Conservation (phyloP, 2,888 invertebrate species). For the Galerucella nymphaeae region DNA sequence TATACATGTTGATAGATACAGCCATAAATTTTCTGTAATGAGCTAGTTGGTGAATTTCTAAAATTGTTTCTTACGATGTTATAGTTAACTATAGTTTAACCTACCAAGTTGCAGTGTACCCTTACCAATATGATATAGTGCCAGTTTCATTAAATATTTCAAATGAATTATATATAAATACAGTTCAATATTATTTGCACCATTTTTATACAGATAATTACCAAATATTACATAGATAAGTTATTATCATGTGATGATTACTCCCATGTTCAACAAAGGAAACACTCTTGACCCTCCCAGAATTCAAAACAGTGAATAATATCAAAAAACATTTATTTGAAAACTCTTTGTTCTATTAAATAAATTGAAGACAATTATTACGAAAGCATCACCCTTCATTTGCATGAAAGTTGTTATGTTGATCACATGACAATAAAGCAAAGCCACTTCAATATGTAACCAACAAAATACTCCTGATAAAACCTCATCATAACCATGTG, state of each 20-base stretch:
- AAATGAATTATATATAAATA: too few relatives aligned
- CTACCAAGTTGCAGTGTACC: too few relatives aligned
- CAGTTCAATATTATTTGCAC: too few relatives aligned
- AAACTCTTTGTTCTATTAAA: background rate
- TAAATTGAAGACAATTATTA: background rate
- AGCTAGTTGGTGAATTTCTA: too few relatives aligned
- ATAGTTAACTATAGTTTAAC: too few relatives aligned
- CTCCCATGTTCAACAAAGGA: background rate
- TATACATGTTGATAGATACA: too few relatives aligned
- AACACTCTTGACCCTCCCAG: background rate
- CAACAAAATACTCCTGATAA: constrained; percentile 11
- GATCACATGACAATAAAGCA: constrained; percentile 23
- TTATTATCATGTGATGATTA: constrained; percentile 1
- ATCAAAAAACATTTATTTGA: background rate
- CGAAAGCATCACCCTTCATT: background rate
- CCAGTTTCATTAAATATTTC: too few relatives aligned
- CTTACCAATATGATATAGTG: too few relatives aligned
- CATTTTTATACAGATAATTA: too few relatives aligned
- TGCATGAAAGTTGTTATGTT: background rate
- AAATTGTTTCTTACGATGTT: too few relatives aligned
- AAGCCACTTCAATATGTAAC: constrained; percentile 10
- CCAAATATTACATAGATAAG: background rate
- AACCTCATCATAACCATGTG: background rate
- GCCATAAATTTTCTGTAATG: too few relatives aligned
- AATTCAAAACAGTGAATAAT: background rate